These are phyloP conservation scores for Pomacea canaliculata DNA, from an alignment of 2,888 invertebrate genomes.

Conservation along the genomic window DNA sequence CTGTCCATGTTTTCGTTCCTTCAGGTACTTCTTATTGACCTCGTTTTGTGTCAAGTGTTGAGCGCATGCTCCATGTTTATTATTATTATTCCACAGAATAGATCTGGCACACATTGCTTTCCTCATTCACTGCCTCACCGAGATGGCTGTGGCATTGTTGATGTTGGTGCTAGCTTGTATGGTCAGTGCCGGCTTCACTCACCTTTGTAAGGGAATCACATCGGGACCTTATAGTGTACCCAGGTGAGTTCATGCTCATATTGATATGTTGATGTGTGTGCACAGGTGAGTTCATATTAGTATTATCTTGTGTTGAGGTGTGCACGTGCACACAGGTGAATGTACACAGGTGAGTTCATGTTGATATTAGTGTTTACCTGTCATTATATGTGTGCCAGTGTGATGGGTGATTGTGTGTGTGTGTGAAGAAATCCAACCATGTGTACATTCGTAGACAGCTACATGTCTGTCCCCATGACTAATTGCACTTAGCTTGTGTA, in stretches of 20 bases:
- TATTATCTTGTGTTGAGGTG: constrained; percentile 3
- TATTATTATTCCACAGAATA: constrained; percentile 20
- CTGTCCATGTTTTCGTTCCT: too few relatives aligned
- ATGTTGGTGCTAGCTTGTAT: constrained; percentile 38
- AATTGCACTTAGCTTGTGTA: too few relatives aligned
- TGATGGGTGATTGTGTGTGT: too few relatives aligned
- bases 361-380: neutral
- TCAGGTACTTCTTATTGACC: too few relatives aligned
- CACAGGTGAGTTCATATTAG: constrained; percentile 5
- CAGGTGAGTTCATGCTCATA: neutral
- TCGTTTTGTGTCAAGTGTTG: too few relatives aligned
- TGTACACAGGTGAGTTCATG: neutral
- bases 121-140: constrained; percentile 33
- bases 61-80: too few relatives aligned
- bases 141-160: constrained; percentile 32
- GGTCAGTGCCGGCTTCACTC: constrained; percentile 36
- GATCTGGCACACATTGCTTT: constrained; percentile 36
- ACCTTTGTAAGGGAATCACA: constrained; percentile 31
- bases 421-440: too few relatives aligned
- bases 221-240: neutral
- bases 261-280: neutral
- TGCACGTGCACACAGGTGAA: neutral
- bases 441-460: too few relatives aligned
- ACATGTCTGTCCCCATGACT: too few relatives aligned
- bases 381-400: neutral